Evolutionary conservation across 2,113 vertebrate genomes (phyloP).

Genomic region (Herpetotheres cachinnans): DNA sequence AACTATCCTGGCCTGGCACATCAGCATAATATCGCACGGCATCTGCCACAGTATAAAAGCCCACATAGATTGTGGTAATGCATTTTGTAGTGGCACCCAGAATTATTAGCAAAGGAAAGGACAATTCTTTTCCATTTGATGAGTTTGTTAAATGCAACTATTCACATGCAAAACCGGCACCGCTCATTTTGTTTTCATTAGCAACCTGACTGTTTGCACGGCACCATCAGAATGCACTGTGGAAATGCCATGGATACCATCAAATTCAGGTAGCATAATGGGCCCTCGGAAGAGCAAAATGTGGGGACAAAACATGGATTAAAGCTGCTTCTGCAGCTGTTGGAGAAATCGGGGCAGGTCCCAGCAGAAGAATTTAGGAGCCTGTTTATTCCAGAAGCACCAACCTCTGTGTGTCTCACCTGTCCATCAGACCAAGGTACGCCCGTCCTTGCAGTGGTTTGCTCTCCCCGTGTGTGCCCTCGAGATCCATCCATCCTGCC

Average conservation of each 20-base stretch:
- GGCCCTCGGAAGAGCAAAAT: neutral
- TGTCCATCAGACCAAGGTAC: neutral
- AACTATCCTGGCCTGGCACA: neutral
- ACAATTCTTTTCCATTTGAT: neutral
- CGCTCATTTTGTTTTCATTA: neutral
- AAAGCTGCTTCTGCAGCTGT: neutral
- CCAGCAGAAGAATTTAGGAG: neutral
- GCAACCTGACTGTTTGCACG: neutral
- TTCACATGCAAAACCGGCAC: slow-evolving; percentile 4
- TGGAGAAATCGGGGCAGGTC: neutral
- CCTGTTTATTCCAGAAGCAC: neutral
- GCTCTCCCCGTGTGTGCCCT: neutral
- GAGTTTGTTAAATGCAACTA: neutral
- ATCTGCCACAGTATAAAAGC: neutral
- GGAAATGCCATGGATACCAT: slow-evolving; percentile 6
- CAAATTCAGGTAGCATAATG: neutral
- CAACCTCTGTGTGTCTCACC: neutral
- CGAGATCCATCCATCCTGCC: neutral
- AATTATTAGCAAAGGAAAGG: neutral
- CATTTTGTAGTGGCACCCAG: neutral
- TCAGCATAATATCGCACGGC: neutral
- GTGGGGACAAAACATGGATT: neutral
- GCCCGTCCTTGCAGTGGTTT: neutral
- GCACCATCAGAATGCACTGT: neutral
- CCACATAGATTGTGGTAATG: neutral